These are phyloP conservation scores for Neoarius graeffei DNA, from an alignment of 2,113 vertebrate species.

Conservation along the genomic window DNA sequence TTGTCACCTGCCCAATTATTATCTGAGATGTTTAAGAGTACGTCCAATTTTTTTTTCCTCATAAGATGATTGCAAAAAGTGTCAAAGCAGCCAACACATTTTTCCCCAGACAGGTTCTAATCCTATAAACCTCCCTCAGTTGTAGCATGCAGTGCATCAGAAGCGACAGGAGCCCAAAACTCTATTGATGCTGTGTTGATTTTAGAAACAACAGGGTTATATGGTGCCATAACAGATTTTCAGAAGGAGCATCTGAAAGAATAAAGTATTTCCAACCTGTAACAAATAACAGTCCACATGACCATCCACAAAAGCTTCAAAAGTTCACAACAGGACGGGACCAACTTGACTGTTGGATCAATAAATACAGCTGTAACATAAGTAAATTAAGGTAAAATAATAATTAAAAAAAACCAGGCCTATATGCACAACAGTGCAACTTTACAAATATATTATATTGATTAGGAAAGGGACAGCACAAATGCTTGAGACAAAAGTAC, in stretches of 20 bases:
- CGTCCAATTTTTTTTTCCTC: background rate
- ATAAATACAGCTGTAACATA: background rate
- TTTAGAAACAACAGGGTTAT: conserved; percentile 28
- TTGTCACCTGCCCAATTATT: conserved; percentile 16
- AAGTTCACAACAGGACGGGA: background rate
- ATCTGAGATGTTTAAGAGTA: background rate
- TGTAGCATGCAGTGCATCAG: conserved; percentile 17
- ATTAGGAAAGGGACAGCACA: background rate
- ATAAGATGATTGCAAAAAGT: conserved; percentile 2
- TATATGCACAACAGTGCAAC: background rate
- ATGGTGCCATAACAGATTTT: background rate
- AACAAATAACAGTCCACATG: background rate
- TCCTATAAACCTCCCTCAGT: background rate
- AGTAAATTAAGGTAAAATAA: background rate
- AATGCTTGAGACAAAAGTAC: background rate
- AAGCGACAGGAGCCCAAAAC: background rate
- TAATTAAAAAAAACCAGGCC: background rate
- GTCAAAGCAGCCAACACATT: conserved; percentile 10
- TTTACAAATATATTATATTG: background rate
- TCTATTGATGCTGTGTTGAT: background rate
- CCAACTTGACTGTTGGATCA: background rate
- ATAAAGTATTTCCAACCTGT: conserved; percentile 26
- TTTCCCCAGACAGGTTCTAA: background rate
- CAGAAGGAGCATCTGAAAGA: background rate
- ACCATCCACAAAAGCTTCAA: background rate